These are phyloP conservation scores for Dolichallabes microphthalmus DNA, from an alignment of 2,113 vertebrate species.

Conservation along the genomic window DNA sequence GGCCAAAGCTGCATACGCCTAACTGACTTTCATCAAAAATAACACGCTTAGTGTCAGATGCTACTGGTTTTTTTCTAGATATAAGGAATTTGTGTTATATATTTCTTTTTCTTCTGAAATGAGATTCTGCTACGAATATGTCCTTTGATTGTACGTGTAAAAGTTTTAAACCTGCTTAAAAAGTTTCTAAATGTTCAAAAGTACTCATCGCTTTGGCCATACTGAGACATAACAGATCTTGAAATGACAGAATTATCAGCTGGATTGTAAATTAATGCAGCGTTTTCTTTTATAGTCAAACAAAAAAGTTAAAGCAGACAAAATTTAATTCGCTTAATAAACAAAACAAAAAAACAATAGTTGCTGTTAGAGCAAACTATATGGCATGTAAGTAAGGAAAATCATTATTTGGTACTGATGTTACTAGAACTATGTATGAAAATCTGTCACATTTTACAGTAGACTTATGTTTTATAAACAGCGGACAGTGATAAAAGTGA, in stretches of 20 bases:
- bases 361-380: not conserved
- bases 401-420: not conserved
- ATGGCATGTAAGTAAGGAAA: not conserved
- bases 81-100: too few species aligned
- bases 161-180: not conserved
- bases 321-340: not conserved
- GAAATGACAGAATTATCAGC: not conserved
- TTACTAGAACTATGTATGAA: not conserved
- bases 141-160: not conserved
- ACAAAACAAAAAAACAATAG: not conserved
- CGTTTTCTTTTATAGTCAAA: not conserved
- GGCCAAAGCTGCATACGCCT: slow-evolving; percentile 66
- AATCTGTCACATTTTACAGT: not conserved
- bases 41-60: not conserved
- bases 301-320: not conserved
- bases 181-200: not conserved
- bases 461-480: not conserved
- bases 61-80: not conserved
- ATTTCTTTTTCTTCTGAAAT: not conserved
- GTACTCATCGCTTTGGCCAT: not conserved
- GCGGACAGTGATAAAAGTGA: not conserved
- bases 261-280: not conserved
- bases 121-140: not conserved
- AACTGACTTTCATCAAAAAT: slow-evolving; percentile 56
- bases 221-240: not conserved